Conservation (phyloP, 2,113 vertebrate species). For the Brachyistius frenatus region DNA sequence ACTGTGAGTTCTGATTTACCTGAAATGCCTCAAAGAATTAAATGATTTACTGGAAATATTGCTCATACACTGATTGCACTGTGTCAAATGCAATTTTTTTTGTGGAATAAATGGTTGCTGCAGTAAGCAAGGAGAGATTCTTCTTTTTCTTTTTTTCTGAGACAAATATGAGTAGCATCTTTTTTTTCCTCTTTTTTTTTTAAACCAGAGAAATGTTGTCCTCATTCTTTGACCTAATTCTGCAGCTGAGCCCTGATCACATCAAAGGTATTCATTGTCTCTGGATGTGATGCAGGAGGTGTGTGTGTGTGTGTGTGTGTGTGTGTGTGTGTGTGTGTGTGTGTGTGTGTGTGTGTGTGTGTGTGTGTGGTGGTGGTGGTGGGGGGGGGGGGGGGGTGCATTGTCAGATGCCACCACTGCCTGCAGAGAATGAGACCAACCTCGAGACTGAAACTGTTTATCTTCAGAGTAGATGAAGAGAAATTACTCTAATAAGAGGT, state of each 20-base stretch:
- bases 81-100: too few relatives aligned
- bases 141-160: neutral
- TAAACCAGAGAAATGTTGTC: slow-evolving; percentile 44
- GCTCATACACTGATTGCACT: too few relatives aligned
- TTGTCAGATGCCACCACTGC: slow-evolving; percentile 33
- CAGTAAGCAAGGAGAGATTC: neutral
- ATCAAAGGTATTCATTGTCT: slow-evolving; percentile 65
- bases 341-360: neutral
- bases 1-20: too few relatives aligned
- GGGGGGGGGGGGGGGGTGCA: slow-evolving; percentile 4
- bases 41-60: too few relatives aligned
- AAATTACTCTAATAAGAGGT: slow-evolving; percentile 14
- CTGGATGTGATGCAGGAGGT: slow-evolving; percentile 53
- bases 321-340: slow-evolving; percentile 6
- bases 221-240: slow-evolving; percentile 72
- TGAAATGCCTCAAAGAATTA: too few relatives aligned
- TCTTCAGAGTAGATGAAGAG: slow-evolving; percentile 18
- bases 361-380: neutral
- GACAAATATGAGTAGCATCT: slow-evolving; percentile 18
- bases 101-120: too few relatives aligned
- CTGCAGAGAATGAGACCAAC: slow-evolving; percentile 8
- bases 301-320: neutral
- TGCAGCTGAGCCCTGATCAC: slow-evolving; percentile 48
- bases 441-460: slow-evolving; percentile 32
- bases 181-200: slow-evolving; percentile 24